phyloP scores from a whole-genome alignment of 1,140 invertebrate genomes.

The Zelostemma sp. region DNA sequence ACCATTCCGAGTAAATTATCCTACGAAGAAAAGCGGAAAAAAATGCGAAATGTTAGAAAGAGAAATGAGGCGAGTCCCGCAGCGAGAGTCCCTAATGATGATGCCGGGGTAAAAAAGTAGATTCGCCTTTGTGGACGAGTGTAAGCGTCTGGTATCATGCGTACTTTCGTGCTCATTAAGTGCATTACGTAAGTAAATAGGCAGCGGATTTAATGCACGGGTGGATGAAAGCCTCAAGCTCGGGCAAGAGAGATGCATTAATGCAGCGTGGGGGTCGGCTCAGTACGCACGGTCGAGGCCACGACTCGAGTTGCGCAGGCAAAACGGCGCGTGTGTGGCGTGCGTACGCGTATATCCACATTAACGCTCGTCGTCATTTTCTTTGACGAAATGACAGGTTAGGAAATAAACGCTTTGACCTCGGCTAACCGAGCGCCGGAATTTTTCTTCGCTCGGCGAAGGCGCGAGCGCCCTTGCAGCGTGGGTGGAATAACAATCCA shows the following conservation, averaged over 20 bases:
- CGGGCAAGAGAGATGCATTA: slow-evolving; percentile 54
- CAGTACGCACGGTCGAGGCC: slow-evolving; percentile 16
- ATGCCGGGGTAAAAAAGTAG: background rate
- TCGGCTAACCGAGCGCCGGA: slow-evolving; percentile 29
- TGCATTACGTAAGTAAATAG: slow-evolving; percentile 14
- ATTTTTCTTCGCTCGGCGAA: slow-evolving; percentile 14
- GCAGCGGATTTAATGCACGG: slow-evolving; percentile 5
- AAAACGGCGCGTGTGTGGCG: slow-evolving; percentile 10
- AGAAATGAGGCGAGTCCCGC: background rate
- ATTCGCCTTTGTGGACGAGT: slow-evolving; percentile 4
- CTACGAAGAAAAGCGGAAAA: background rate
- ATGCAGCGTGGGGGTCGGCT: slow-evolving; percentile 11
- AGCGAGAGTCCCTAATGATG: background rate
- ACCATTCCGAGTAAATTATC: too few relatives aligned
- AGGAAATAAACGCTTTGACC: slow-evolving; percentile 36
- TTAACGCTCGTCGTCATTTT: slow-evolving; percentile 15
- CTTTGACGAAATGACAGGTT: slow-evolving; percentile 40
- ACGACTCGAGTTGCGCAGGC: background rate
- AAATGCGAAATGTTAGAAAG: background rate
- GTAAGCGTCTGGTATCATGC: slow-evolving; percentile 3
- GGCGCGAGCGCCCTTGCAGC: background rate
- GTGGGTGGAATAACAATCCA: slow-evolving; percentile 33
- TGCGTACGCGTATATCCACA: slow-evolving; percentile 14
- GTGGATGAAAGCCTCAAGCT: slow-evolving; percentile 28
- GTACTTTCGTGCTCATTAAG: slow-evolving; percentile 10